Evolutionary conservation across 2,797 vertebrate species (phyloP).

Genomic region (Gymnothorax javanicus): DNA sequence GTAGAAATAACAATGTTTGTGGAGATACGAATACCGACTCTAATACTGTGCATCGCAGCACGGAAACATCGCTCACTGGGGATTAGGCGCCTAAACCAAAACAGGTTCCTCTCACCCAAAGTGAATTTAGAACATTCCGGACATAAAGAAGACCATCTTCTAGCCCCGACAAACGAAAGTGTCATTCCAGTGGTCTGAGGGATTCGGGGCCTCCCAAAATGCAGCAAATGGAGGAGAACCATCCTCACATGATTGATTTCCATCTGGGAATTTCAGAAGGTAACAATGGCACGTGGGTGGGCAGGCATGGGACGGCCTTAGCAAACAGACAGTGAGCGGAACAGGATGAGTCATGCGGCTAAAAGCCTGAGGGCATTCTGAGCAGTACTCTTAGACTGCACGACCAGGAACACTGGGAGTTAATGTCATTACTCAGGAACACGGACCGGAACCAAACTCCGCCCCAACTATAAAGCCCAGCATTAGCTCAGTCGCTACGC

Average conservation of each 20-base stretch:
- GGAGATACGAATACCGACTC: background rate
- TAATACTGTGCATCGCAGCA: background rate
- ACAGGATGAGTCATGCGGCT: background rate
- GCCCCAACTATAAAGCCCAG: background rate
- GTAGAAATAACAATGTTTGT: background rate
- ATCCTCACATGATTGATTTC: background rate
- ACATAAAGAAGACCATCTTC: background rate
- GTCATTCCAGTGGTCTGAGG: background rate
- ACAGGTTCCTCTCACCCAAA: background rate
- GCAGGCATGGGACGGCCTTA: background rate
- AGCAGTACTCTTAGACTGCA: background rate
- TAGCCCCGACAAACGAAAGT: background rate
- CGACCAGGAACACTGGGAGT: background rate
- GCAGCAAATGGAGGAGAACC: background rate
- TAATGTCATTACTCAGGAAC: background rate
- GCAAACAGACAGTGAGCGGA: background rate
- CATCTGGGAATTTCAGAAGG: background rate
- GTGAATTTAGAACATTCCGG: background rate
- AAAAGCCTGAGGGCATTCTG: constrained; percentile 10
- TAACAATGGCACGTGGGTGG: background rate
- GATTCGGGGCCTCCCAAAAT: background rate
- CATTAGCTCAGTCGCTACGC: background rate
- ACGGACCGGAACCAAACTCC: background rate
- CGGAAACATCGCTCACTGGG: background rate
- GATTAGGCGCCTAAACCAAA: background rate